Evolutionary conservation across 1,140 invertebrate genomes (phyloP).

Genomic region (Zelostemma sp.): DNA sequence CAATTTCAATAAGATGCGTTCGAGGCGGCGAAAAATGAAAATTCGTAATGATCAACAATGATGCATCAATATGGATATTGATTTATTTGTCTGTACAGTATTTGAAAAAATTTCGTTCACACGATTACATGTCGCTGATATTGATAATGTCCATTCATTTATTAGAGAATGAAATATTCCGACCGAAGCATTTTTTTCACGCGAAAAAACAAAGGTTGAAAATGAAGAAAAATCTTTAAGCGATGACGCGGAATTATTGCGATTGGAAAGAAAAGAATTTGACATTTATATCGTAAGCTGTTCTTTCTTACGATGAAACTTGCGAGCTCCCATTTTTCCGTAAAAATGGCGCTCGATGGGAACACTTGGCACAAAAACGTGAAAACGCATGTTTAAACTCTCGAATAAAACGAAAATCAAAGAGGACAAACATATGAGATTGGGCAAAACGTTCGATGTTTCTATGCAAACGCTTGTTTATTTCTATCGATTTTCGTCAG

Average conservation of each 20-base stretch:
- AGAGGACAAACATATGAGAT: neutral
- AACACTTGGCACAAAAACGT: neutral
- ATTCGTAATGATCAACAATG: neutral
- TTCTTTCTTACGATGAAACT: too few relatives aligned
- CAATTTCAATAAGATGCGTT: too few relatives aligned
- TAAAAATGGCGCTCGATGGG: neutral
- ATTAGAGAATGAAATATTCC: too few relatives aligned
- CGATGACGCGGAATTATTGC: too few relatives aligned
- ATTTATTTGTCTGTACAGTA: constrained; percentile 4
- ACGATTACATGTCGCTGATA: neutral
- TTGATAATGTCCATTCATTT: neutral
- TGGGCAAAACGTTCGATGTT: neutral
- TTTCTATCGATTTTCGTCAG: neutral
- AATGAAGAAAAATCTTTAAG: too few relatives aligned
- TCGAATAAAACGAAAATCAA: neutral
- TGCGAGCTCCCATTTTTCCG: too few relatives aligned
- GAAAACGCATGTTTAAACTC: neutral
- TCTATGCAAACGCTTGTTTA: neutral
- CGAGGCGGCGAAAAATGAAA: neutral
- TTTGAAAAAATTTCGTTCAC: constrained; percentile 3
- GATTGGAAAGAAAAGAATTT: too few relatives aligned
- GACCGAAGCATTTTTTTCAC: too few relatives aligned
- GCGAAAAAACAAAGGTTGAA: too few relatives aligned
- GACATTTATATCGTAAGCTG: too few relatives aligned
- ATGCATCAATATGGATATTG: constrained; percentile 2